A percentile compares a stretch with the other conserved stretches of the same genome.
phyloP scores from a whole-genome alignment of 2,113 vertebrate species.

The Polyodon spathula region DNA sequence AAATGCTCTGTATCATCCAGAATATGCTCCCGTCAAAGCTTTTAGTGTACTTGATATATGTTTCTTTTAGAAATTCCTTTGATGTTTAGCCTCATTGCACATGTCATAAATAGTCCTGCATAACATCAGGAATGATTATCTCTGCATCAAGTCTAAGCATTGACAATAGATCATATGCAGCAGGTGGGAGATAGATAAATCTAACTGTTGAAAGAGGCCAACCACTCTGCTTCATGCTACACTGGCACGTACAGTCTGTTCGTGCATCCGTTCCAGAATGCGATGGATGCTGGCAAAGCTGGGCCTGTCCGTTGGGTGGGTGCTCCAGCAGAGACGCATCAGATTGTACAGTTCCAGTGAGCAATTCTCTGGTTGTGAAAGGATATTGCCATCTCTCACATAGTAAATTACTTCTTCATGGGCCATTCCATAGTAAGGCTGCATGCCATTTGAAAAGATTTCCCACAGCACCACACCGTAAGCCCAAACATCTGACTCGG shows the following conservation, averaged over 20 bases:
- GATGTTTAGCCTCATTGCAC: no score
- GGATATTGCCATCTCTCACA: slow-evolving; percentile 84
- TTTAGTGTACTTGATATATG: no score
- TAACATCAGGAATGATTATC: no score
- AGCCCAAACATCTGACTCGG: slow-evolving; percentile 92
- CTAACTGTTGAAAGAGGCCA: background rate
- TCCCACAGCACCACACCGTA: slow-evolving; percentile 95
- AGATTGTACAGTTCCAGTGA: slow-evolving; percentile 88
- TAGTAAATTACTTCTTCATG: slow-evolving; percentile 97
- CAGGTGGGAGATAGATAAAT: background rate
- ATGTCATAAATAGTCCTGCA: no score
- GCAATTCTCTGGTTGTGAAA: slow-evolving; percentile 84
- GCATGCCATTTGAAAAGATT: slow-evolving; percentile 93
- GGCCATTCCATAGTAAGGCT: slow-evolving; percentile 95
- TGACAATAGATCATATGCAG: no score
- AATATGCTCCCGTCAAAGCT: no score
- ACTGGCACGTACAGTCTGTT: slow-evolving; percentile 43
- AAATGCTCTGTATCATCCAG: no score
- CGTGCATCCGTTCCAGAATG: slow-evolving; percentile 88
- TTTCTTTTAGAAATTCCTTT: no score
- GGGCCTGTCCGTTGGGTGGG: slow-evolving; percentile 73
- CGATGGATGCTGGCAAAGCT: slow-evolving; percentile 84
- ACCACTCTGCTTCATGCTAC: slow-evolving; percentile 10
- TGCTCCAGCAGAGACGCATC: slow-evolving; percentile 96
- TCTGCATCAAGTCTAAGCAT: no score